These are phyloP conservation scores for Anarhynchus alexandrinus DNA, from an alignment of 2,113 vertebrate genomes.

Conservation along the genomic window DNA sequence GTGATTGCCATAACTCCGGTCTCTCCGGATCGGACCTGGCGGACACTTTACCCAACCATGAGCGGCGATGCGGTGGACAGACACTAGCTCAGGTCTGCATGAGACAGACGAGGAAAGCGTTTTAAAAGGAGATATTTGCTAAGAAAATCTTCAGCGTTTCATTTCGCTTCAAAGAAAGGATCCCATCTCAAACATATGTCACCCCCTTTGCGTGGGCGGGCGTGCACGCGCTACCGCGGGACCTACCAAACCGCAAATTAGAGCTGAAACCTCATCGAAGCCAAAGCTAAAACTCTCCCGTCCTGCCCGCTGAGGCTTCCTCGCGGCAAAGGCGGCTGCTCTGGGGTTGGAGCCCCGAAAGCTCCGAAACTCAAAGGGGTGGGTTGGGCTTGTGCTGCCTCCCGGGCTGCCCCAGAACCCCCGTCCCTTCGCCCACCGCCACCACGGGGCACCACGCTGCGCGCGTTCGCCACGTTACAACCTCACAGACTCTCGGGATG, in stretches of 20 bases:
- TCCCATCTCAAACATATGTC: background rate
- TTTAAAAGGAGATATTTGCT: background rate
- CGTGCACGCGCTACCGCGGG: background rate
- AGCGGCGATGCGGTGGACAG: background rate
- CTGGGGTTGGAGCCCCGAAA: background rate
- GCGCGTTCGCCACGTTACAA: background rate
- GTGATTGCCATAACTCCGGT: background rate
- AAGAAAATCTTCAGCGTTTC: background rate
- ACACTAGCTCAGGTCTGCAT: background rate
- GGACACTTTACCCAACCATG: background rate
- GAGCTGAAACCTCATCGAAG: background rate
- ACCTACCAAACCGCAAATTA: background rate
- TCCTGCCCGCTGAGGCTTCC: background rate
- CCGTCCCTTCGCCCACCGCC: background rate
- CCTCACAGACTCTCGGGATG: accelerated
- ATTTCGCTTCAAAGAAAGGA: background rate
- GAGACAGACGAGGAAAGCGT: background rate
- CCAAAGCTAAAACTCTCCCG: background rate
- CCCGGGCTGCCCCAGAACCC: background rate
- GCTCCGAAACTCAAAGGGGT: background rate
- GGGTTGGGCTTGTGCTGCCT: background rate
- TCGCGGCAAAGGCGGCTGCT: background rate
- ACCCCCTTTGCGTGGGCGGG: background rate
- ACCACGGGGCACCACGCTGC: accelerated
- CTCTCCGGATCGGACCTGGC: accelerated